phyloP scores from a whole-genome alignment of 2,888 invertebrate species.

The Hanleya hanleyi region DNA sequence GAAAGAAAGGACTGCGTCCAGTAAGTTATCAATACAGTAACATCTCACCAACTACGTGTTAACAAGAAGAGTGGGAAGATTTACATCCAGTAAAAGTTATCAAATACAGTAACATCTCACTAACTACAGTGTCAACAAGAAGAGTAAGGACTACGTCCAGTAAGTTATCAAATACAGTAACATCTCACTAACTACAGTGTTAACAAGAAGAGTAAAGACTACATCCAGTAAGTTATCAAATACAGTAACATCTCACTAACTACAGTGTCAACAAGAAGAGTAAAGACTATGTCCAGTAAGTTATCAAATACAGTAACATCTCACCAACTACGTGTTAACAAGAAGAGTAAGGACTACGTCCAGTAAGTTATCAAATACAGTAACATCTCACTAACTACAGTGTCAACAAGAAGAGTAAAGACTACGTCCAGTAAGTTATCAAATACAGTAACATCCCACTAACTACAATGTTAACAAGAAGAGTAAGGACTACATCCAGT shows the following conservation, averaged over 20 bases:
- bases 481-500: constrained; percentile 96
- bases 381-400: constrained; percentile 96
- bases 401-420: constrained; percentile 96
- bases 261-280: constrained; percentile 99
- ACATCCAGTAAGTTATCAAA: constrained; percentile 85
- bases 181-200: constrained; percentile 99
- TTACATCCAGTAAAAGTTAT: constrained; percentile 89
- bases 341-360: constrained; percentile 96
- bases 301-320: constrained; percentile 77
- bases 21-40: no score
- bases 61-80: constrained; percentile 98
- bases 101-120: constrained; percentile 82
- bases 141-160: constrained; percentile 96
- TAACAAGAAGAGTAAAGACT: constrained; percentile 97
- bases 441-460: constrained; percentile 82
- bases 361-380: constrained; percentile 79
- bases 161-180: constrained; percentile 75
- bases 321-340: constrained; percentile 99
- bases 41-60: constrained; percentile 98
- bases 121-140: constrained; percentile 98
- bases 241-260: constrained; percentile 87
- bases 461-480: constrained; percentile 99
- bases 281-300: constrained; percentile 94
- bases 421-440: constrained; percentile 89
- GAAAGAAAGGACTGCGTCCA: no score